Base-by-base conservation (phyloP, 2,888 invertebrate genomes). In the Noctua janthe region DNA sequence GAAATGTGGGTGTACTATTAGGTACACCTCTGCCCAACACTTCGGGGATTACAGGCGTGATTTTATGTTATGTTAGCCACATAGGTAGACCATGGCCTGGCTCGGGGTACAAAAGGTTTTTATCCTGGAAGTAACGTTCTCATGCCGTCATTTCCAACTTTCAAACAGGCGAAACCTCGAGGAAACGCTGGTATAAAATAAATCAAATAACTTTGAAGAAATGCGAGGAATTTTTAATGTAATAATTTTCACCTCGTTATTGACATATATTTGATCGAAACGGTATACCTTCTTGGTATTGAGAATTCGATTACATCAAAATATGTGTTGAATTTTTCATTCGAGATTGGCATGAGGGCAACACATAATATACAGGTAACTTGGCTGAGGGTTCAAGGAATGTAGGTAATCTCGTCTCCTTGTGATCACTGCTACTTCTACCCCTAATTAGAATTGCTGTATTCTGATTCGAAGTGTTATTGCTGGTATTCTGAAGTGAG, bases 141-240 rank as follows among this genome's bases (percentile, higher is more conserved):
- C 17, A 1, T 35, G 29, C 0, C 0, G 29, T 35, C 3, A 10
- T 20, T 39, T 39, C 10, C 4, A 20, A 64, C 35, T 10, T 35
- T 64, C 4, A 10, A 0, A 20, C 35, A 10, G 20, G 39, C 4
- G 11, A 39, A 20, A 10, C 20, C 20, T 1, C 20, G 39, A 10
- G 39, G 10, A 66, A 35, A 39, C 20, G 10, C 35, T 66, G 1
- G 10, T 66, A 20, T 39, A 39, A 39, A 39, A 10, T 20, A 83
- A 47, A 49, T n/a, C 29, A 74, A 84, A 86, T 81, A 78, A 72
- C 69, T 78, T 64, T n/a, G 43, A 35, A 72, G 56, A 49, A 39
- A 59, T 64, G 49, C 15, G 70, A 85, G 59, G 20, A 29, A 70
- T 82, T 80, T 84, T 84, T 71, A 78, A 83, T 82, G 59, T 67